Conservation (phyloP, 2,888 invertebrate species). For the Aromia moschata region DNA sequence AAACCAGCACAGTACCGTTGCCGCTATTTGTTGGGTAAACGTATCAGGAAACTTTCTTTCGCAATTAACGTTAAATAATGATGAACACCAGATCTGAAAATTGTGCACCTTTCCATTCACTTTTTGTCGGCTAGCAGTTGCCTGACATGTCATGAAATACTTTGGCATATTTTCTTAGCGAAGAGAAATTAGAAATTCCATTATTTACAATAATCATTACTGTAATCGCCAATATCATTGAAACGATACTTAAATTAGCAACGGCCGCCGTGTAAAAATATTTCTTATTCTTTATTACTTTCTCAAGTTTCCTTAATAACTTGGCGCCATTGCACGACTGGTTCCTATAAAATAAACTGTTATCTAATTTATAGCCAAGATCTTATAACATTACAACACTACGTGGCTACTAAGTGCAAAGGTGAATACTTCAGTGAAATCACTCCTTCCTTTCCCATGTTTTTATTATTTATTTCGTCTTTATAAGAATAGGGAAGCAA, state of each 20-base stretch:
- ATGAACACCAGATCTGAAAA: not conserved
- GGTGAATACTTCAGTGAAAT: no score
- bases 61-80: not conserved
- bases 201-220: not conserved
- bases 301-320: not conserved
- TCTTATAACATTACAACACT: no score
- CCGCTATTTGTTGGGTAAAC: no score
- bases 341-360: no score
- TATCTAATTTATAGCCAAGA: no score
- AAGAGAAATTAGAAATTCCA: constrained; percentile 1
- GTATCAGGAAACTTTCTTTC: constrained; percentile 1
- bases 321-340: no score
- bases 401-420: no score
- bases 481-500: no score
- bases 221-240: not conserved
- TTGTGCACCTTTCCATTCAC: not conserved
- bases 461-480: no score
- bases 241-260: not conserved
- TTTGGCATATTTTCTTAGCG: not conserved
- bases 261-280: not conserved
- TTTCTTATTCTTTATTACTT: not conserved
- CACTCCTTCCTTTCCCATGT: no score
- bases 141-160: not conserved
- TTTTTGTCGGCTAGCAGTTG: not conserved
- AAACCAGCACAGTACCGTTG: no score